Evolutionary conservation across 2,888 invertebrate species (phyloP), one percentile per base, ranked within the genome.

Genomic region (Drosophila siamana): DNA sequence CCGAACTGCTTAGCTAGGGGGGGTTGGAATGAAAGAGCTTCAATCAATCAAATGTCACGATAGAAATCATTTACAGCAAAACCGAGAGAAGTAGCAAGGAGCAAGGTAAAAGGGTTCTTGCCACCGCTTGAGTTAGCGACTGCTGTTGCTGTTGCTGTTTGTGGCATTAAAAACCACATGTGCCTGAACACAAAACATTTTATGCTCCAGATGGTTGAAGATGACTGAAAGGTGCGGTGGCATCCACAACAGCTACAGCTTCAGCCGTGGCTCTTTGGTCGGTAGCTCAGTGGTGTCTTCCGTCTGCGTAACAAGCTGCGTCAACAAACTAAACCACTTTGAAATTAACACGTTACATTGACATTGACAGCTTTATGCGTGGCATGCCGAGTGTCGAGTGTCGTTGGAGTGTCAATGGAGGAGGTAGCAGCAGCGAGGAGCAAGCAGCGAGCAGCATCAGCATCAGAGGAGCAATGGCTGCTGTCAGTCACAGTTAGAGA

Each of bases 321-420:
- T 84, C 83, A 84, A 84, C 86, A 86, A 86, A 84, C 86, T 86
- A 84, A 84, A 81, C 83, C 88, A 87, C 86, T 87, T 88, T 85
- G 89, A 86, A 86, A 89, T 86, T 86, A 86, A 86, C 88, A 86
- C 89, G 80, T 86, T 86, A 86, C 86, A 89, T 86, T 86, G 89
- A 89, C 89, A 89, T 87, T 89, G 89, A 86, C 85, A 89, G 89
- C 88, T 75, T 89, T 87, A 87, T 89, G 83, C 81, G 88, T 84
- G 85, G 69, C 78, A 88, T 83, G 83, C 88, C 88, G 83, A 88
- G 86, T 82, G 88, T 76, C 80, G 50, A 7, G 26, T 26, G 26
- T 26, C 28, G 33, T 26, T 50, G 40, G 22, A 57, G 59, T 47
- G 61, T 38, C 47, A 54, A 48, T 30, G 71, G 54, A 36, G 48